Base-by-base conservation (phyloP, 92 coral and sea anemone species). In the Porites evermanni region DNA sequence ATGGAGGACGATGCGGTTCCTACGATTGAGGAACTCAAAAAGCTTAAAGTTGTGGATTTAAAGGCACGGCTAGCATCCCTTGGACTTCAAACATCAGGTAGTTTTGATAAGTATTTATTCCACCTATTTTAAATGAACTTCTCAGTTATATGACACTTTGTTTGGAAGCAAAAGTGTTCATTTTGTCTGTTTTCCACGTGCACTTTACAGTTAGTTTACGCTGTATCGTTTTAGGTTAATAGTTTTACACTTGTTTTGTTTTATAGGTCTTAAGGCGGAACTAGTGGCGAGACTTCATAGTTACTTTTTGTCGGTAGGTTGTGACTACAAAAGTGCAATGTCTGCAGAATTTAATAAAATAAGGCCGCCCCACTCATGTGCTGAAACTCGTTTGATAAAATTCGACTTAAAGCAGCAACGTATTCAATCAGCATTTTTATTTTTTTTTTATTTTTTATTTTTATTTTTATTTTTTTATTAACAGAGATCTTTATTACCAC, bases 51-150 rank as follows among this genome's bases (percentile, higher is more conserved):
- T 68, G 94, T 93, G 53, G 98, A 97, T 51, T 86, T 97, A 66
- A 97, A 95, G 75, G 91, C 95, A 24, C 92, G 90, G 50, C 92
- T 97, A 32, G 82, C 93, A 20, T 93, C 92, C 24, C 80, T 97
- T 52, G 98, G 99, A 76, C 91, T 97, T 20, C 95, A 93, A 11
- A 89, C 87, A 13, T 95, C 97, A 93, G 99, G 99, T 95, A 86
- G 54, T 70, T 17, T 29, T 3, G 53, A 19, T 52, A 14, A 17
- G 52, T 19, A 52, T 29, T 10, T 10, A 77, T 47, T 56, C 1
- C 11, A 32, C 17, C 21, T 56, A 1, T 5, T 4, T 24, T 1
- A 19, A 16, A 53, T 18, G 38, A 53, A 5, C 59, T 13, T 79
- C 12, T 6, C 56, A 64, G 70, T 3, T 19, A 13, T 12, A 70